A percentile compares a stretch with the other conserved stretches of the same genome.
Conservation (phyloP, 2,888 invertebrate species). For the Volucella inflata region DNA sequence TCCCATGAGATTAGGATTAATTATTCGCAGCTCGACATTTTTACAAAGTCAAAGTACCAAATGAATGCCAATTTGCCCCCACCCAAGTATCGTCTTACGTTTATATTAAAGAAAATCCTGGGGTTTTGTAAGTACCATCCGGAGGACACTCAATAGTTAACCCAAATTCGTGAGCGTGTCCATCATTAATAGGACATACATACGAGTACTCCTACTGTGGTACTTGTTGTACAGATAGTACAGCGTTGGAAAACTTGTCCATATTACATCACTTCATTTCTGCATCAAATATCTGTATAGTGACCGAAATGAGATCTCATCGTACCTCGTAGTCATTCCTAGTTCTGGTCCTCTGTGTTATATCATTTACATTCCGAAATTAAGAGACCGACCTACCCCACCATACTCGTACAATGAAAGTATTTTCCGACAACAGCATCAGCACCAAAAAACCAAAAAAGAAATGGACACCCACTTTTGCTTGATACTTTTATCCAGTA, state of each 20-base stretch:
- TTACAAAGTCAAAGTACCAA: conserved; percentile 29
- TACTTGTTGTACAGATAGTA: no score
- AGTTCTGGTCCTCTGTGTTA: conserved; percentile 14
- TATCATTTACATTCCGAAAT: conserved; percentile 60
- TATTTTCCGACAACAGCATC: background rate
- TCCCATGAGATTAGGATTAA: conserved; percentile 58
- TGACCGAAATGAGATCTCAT: conserved; percentile 67
- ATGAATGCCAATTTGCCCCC: conserved; percentile 34
- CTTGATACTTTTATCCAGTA: background rate
- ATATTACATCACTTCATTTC: conserved; percentile 69
- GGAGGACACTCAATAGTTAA: conserved; percentile 48
- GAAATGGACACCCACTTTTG: background rate
- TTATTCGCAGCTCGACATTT: conserved; percentile 40
- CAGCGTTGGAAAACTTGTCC: background rate
- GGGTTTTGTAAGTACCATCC: background rate
- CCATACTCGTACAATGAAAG: conserved; percentile 37
- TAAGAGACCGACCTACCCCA: conserved; percentile 42
- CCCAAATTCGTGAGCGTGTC: conserved; percentile 63
- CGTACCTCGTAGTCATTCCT: conserved; percentile 36
- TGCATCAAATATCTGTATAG: conserved; percentile 66
- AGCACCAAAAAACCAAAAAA: conserved; percentile 8
- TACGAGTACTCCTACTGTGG: background rate
- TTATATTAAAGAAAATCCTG: conserved; percentile 16
- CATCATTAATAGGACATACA: conserved; percentile 66
- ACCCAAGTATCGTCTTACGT: conserved; percentile 9